Evolutionary conservation across 2,888 invertebrate species (phyloP), one percentile per base, ranked within the genome.

Genomic region (Melieria crassipennis): DNA sequence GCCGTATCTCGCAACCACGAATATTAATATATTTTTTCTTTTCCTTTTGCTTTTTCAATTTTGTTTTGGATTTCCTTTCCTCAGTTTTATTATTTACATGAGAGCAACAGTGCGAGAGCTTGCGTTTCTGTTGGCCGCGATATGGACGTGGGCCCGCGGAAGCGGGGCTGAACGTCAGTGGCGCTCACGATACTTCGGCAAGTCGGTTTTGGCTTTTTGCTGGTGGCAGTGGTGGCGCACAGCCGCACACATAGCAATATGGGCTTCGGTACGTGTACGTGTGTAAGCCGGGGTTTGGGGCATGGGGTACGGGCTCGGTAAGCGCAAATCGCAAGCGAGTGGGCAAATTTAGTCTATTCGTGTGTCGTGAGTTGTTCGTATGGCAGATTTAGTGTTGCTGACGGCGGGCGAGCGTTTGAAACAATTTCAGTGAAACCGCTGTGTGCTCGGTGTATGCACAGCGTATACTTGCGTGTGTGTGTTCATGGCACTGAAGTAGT

Each of bases 321-420:
- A 72, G 77, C 76, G 70, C 77, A 76, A 76, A 75, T 73, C 74
- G 69, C 73, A 75, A 77, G 73, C 77, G 77, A 79, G 78, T 77
- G 77, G 75, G 77, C 76, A 75, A 73, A 77, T 75, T 77, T 77
- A 79, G 79, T 79, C 75, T 76, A 77, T 79, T 75, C 75, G 74
- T 78, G 78, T 75, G 77, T 78, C 75, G 79, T 77, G 79, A 75
- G 76, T 74, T 58, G 77, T 75, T 75, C 75, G 75, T 77, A 75
- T 72, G 73, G 69, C 61, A 57, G 70, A 66, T 69, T 68, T 65
- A 64, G 16, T 6, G 11, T 42, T 30, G 45, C 61, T 30, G 61
- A 11, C 50, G 16, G 30, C 30, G 30, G 30, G 30, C 30, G 43
- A 65, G 55, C 55, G 52, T 65, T 47, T 67, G 52, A 52, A 55